Evolutionary conservation across 1,140 invertebrate species (phyloP).

Genomic region (Calycopis cecrops): DNA sequence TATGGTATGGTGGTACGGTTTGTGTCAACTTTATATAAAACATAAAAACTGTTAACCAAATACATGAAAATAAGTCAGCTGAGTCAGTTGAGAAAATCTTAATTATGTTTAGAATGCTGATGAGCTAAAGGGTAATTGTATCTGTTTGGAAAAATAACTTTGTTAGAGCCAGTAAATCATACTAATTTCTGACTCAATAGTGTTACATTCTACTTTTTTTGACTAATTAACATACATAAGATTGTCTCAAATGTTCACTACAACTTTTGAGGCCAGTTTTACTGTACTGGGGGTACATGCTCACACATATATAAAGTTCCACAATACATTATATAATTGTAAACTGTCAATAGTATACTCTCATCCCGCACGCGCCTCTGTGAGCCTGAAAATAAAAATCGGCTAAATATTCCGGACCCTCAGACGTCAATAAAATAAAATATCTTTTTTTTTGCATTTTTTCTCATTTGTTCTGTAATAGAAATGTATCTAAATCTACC

Average conservation of each 20-base stretch:
- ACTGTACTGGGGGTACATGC: background rate
- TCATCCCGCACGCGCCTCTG: background rate
- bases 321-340: background rate
- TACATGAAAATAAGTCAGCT: too few species aligned
- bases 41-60: too few species aligned
- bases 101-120: too few species aligned
- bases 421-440: constrained; percentile 15
- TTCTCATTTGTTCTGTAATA: constrained; percentile 19
- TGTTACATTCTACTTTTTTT: too few species aligned
- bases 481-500: constrained; percentile 24
- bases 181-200: too few species aligned
- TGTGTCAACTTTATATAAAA: too few species aligned
- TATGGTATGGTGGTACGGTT: too few species aligned
- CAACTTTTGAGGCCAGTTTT: background rate
- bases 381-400: background rate
- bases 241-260: background rate
- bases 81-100: too few species aligned
- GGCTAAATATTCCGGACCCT: background rate
- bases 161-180: too few species aligned
- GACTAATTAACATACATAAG: too few species aligned
- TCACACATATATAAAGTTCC: background rate
- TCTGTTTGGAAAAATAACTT: too few species aligned
- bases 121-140: too few species aligned
- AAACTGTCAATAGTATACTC: background rate
- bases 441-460: constrained; percentile 18